phyloP scores from a whole-genome alignment of 2,113 vertebrate genomes.

The Turdus rufiventris region DNA sequence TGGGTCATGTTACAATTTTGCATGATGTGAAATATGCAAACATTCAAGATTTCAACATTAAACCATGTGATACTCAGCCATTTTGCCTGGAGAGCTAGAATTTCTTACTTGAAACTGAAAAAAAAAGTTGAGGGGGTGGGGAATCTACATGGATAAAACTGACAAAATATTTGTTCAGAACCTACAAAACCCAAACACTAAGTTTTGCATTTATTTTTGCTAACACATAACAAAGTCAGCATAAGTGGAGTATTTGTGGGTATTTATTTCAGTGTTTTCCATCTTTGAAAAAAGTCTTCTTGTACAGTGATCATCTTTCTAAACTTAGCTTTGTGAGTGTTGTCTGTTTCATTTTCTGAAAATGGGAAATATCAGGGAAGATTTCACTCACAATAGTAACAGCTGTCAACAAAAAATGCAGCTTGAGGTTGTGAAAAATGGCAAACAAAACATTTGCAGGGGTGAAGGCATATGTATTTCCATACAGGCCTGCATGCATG shows the following conservation, averaged over 20 bases:
- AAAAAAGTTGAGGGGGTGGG: neutral
- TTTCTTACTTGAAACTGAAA: neutral
- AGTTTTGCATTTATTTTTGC: neutral
- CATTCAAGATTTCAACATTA: conserved; percentile 1
- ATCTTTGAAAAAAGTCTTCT: neutral
- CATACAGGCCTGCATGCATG: accelerated
- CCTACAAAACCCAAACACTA: neutral
- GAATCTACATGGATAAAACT: neutral
- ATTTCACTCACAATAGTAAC: neutral
- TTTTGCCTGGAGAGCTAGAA: neutral
- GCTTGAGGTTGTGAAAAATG: neutral
- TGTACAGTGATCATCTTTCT: neutral
- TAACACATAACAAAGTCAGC: neutral
- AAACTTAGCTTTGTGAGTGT: neutral
- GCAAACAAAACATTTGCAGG: neutral
- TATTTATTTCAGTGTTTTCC: neutral
- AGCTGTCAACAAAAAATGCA: neutral
- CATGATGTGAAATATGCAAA: neutral
- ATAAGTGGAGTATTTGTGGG: neutral
- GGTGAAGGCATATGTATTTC: neutral
- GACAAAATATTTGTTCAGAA: neutral
- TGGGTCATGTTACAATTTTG: neutral
- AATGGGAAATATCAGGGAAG: neutral
- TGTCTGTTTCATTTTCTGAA: neutral
- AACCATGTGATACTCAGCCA: neutral